Percentiles rank a stretch among this genome's conserved stretches.
These are phyloP conservation scores for Colletes gigas DNA, from an alignment of 1,140 invertebrate genomes.

Conservation along the genomic window DNA sequence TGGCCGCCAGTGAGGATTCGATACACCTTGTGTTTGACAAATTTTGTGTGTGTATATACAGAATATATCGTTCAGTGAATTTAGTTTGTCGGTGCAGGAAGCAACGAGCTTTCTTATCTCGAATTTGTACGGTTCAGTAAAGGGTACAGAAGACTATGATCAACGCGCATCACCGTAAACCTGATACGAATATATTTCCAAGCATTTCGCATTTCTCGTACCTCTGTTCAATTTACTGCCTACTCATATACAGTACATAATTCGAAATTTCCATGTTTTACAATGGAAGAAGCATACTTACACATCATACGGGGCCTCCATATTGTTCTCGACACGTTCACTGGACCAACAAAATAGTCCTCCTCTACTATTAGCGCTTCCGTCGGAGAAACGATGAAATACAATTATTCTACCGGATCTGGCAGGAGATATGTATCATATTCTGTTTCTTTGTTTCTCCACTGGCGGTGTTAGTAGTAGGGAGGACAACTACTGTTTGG, in stretches of 20 bases:
- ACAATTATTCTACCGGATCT: too few relatives aligned
- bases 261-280: background rate
- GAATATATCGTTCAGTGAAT: background rate
- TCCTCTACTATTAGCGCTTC: too few relatives aligned
- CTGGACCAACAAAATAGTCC: too few relatives aligned
- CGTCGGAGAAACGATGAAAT: too few relatives aligned
- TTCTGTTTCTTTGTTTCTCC: too few relatives aligned
- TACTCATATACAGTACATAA: background rate
- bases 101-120: background rate
- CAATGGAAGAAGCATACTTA: background rate
- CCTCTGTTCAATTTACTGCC: background rate
- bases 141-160: background rate
- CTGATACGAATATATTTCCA: background rate
- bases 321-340: background rate
- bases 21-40: background rate
- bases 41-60: too few relatives aligned
- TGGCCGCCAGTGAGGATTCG: too few relatives aligned
- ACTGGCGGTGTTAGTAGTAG: too few relatives aligned
- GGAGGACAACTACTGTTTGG: too few relatives aligned
- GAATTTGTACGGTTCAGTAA: slow-evolving; percentile 1
- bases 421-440: too few relatives aligned
- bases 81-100: background rate
- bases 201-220: background rate
- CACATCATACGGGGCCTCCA: background rate
- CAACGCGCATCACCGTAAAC: background rate